Evolutionary conservation across 30 jellyfish, hydroid and myxozoan species (phyloP).

Genomic region (Turritopsis rubra): DNA sequence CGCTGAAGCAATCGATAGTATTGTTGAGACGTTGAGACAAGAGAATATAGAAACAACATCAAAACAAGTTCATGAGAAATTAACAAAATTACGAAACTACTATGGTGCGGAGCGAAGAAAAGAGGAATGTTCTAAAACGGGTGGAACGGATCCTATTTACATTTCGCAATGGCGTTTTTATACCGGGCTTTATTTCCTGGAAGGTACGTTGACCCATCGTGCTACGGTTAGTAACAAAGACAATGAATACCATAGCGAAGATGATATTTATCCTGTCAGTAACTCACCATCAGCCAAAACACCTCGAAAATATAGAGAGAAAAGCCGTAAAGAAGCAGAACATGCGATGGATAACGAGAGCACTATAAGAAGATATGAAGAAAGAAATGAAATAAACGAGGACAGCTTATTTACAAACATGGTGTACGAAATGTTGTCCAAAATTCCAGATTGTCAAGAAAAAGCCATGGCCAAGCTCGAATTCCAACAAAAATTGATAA

Average conservation of each 20-base stretch:
- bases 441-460: constrained; percentile 27
- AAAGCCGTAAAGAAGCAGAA: constrained; percentile 1
- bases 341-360: constrained; percentile 23
- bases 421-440: constrained; percentile 30
- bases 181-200: constrained; percentile 16
- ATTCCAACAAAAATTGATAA: constrained; percentile 41
- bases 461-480: constrained; percentile 41
- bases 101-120: constrained; percentile 42
- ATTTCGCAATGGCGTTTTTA: constrained; percentile 31
- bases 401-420: constrained; percentile 39
- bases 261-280: neutral
- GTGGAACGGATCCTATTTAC: constrained; percentile 25
- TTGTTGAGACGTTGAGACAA: neutral
- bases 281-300: constrained; percentile 45
- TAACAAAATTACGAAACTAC: constrained; percentile 32
- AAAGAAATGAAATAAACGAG: neutral
- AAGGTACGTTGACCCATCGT: constrained; percentile 25
- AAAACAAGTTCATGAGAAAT: neutral
- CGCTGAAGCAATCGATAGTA: neutral
- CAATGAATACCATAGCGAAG: neutral
- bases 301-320: constrained; percentile 21
- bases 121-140: constrained; percentile 9
- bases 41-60: neutral
- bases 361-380: neutral
- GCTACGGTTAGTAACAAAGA: constrained; percentile 6